Evolutionary conservation across 2,888 invertebrate species (phyloP).

Genomic region (Drosophila greeni): DNA sequence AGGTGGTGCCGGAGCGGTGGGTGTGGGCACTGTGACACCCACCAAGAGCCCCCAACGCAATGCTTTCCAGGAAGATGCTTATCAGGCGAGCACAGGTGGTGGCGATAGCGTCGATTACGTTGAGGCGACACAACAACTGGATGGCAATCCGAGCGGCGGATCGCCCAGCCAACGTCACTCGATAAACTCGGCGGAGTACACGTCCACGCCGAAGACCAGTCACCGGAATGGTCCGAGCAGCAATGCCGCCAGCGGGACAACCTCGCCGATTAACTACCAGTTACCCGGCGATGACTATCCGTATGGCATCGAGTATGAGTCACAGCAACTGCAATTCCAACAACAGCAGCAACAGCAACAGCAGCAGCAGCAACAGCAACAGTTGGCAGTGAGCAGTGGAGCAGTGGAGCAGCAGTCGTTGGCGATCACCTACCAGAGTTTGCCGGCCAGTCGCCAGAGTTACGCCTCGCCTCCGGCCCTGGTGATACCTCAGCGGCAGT

Average conservation of each 20-base stretch:
- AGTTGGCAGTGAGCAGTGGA: conserved; percentile 36
- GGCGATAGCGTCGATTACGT: conserved; percentile 56
- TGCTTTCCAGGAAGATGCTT: conserved; percentile 67
- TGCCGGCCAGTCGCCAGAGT: conserved; percentile 57
- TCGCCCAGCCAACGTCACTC: conserved; percentile 69
- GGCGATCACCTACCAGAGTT: conserved; percentile 27
- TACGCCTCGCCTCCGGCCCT: conserved; percentile 65
- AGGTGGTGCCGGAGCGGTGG: conserved; percentile 17
- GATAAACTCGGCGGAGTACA: conserved; percentile 71
- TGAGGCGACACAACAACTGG: conserved; percentile 32
- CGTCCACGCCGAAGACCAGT: conserved; percentile 70
- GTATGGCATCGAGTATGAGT: conserved; percentile 59
- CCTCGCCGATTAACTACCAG: conserved; percentile 68
- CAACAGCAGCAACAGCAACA: conserved; percentile 46
- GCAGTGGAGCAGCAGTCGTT: conserved; percentile 39
- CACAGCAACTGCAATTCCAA: conserved; percentile 43
- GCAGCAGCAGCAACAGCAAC: conserved; percentile 29
- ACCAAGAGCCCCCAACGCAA: conserved; percentile 66
- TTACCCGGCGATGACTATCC: conserved; percentile 64
- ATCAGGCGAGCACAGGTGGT: conserved; percentile 48
- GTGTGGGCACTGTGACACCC: conserved; percentile 51
- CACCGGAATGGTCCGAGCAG: conserved; percentile 30
- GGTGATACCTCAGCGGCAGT: conserved; percentile 80
- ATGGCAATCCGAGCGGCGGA: conserved; percentile 33
- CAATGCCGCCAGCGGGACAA: conserved; percentile 49